Conservation (phyloP, 2,797 vertebrate species). For the Pempheris klunzingeri region DNA sequence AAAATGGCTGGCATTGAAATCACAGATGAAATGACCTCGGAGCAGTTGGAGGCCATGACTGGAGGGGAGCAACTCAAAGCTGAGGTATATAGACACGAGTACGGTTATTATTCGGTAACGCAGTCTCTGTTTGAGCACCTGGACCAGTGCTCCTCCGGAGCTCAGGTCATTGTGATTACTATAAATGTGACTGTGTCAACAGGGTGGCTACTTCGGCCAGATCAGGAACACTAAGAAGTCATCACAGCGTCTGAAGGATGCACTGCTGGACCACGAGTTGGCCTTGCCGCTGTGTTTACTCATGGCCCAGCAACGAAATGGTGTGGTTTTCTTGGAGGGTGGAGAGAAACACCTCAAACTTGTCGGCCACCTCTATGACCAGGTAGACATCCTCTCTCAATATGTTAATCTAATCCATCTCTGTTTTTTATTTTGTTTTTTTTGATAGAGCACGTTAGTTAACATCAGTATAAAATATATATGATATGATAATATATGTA, state of each 20-base stretch:
- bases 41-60: conserved; percentile 98
- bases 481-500: too few relatives aligned
- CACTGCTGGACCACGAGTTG: conserved; percentile 94
- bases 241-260: conserved; percentile 97
- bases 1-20: conserved; percentile 99
- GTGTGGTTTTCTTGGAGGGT: conserved; percentile 96
- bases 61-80: conserved; percentile 99
- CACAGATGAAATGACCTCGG: conserved; percentile 98
- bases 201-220: conserved; percentile 99
- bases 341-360: conserved; percentile 98
- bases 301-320: conserved; percentile 98
- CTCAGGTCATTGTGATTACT: neutral
- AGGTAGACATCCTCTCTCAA: conserved; percentile 80
- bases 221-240: conserved; percentile 99
- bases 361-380: conserved; percentile 98
- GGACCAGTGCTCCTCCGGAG: neutral
- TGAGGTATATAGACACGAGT: conserved; percentile 85
- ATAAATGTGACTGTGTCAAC: conserved; percentile 33
- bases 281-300: conserved; percentile 96
- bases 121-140: neutral
- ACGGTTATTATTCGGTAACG: neutral
- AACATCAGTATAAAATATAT: too few relatives aligned
- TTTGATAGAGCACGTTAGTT: too few relatives aligned
- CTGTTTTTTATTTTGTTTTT: too few relatives aligned
- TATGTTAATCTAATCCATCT: neutral